Conservation (phyloP, 1,140 invertebrate genomes). For the Chionoecetes opilio region DNA sequence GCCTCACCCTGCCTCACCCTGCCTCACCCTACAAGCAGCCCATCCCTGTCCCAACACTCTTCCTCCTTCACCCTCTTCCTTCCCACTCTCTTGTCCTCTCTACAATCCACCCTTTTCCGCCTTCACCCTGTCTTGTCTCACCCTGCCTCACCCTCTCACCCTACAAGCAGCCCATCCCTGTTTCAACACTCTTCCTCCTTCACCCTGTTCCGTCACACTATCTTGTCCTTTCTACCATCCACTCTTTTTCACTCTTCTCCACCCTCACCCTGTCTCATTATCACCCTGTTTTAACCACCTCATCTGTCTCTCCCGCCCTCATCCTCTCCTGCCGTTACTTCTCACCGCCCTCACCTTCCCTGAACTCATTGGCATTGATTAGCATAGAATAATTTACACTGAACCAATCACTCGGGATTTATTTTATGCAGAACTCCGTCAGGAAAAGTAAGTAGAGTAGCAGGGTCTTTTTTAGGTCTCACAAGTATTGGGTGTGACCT, state of each 20-base stretch:
- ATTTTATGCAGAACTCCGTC: too few species aligned
- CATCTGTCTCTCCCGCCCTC: slow-evolving; percentile 30
- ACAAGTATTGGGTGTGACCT: neutral
- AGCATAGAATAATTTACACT: too few species aligned
- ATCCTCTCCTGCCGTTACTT: neutral
- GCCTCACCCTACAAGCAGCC: too few species aligned
- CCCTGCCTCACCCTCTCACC: neutral
- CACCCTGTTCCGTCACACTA: neutral
- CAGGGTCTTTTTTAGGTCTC: too few species aligned
- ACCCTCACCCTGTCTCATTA: neutral
- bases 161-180: neutral
- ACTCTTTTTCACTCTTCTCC: neutral
- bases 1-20: neutral
- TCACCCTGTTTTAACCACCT: neutral
- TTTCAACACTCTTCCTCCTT: neutral
- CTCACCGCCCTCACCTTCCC: neutral
- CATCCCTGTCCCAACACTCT: neutral
- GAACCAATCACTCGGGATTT: too few species aligned
- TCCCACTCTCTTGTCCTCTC: too few species aligned
- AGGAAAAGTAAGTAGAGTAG: too few species aligned
- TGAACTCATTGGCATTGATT: neutral
- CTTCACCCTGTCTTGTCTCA: neutral
- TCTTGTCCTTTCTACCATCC: neutral
- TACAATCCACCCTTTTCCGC: neutral
- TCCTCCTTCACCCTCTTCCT: neutral